Conservation (phyloP, 2,113 vertebrate species). For the Leucopternis melanops region DNA sequence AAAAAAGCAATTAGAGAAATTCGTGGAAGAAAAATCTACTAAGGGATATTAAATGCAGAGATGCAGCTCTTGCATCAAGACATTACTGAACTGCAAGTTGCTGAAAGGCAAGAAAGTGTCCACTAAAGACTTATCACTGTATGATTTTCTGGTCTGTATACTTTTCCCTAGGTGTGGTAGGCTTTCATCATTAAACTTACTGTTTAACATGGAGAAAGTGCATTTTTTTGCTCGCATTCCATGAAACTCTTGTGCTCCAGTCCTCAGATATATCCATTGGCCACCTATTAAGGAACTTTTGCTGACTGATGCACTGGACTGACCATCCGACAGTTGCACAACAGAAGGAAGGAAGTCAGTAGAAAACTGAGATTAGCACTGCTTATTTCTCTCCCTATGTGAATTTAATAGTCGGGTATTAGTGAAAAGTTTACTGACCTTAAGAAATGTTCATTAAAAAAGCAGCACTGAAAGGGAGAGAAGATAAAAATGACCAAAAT, state of each 20-base stretch:
- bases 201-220: neutral
- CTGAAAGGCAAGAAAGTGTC: neutral
- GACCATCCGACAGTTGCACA: neutral
- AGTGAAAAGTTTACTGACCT: neutral
- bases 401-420: neutral
- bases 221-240: neutral
- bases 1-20: neutral
- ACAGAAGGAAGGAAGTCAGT: neutral
- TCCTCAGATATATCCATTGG: neutral
- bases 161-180: neutral
- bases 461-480: neutral
- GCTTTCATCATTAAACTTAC: neutral
- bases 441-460: neutral
- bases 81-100: accelerated
- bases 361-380: neutral
- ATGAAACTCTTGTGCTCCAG: neutral
- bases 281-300: neutral
- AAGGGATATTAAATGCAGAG: neutral
- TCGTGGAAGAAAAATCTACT: neutral
- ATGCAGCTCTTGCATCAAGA: neutral
- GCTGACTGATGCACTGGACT: neutral
- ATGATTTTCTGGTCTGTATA: neutral
- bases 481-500: neutral
- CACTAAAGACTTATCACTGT: neutral
- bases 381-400: neutral